Conservation (phyloP, 2,888 invertebrate genomes). For the Amphimallon solstitiale region DNA sequence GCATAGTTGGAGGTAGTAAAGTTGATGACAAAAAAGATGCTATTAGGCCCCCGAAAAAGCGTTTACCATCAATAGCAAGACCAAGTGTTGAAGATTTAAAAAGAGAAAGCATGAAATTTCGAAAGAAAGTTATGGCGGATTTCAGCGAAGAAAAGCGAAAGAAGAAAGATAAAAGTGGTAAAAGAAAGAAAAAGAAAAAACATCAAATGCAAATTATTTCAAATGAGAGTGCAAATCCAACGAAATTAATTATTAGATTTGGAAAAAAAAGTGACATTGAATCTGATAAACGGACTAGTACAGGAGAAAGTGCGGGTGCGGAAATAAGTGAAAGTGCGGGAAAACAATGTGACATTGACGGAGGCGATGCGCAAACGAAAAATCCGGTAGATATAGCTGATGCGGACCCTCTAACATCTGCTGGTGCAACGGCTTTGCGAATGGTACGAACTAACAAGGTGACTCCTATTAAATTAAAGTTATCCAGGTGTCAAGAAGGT, state of each 20-base stretch:
- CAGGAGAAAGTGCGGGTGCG: conserved; percentile 22
- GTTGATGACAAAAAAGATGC: conserved; percentile 65
- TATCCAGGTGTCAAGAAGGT: conserved; percentile 83
- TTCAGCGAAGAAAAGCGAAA: conserved; percentile 77
- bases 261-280: conserved; percentile 47
- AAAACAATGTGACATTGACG: conserved; percentile 25
- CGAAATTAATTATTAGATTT: conserved; percentile 65
- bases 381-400: conserved; percentile 27
- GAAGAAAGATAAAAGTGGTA: conserved; percentile 68
- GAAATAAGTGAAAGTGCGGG: conserved; percentile 39
- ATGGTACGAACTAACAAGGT: conserved; percentile 74
- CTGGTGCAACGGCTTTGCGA: conserved; percentile 62
- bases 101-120: conserved; percentile 87
- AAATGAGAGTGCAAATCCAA: conserved; percentile 67
- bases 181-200: conserved; percentile 69
- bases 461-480: conserved; percentile 85
- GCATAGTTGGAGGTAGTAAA: conserved; percentile 62
- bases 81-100: conserved; percentile 84
- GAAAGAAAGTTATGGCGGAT: conserved; percentile 85
- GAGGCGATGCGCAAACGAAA: conserved; percentile 43
- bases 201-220: conserved; percentile 68
- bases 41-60: conserved; percentile 83
- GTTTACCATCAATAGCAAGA: conserved; percentile 69
- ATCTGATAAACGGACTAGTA: conserved; percentile 40
- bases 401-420: conserved; percentile 29